Percentiles rank a stretch among this genome's conserved stretches.
Evolutionary conservation across 2,797 vertebrate genomes (phyloP).

Genomic region (Ctenopoma kingsleyae): DNA sequence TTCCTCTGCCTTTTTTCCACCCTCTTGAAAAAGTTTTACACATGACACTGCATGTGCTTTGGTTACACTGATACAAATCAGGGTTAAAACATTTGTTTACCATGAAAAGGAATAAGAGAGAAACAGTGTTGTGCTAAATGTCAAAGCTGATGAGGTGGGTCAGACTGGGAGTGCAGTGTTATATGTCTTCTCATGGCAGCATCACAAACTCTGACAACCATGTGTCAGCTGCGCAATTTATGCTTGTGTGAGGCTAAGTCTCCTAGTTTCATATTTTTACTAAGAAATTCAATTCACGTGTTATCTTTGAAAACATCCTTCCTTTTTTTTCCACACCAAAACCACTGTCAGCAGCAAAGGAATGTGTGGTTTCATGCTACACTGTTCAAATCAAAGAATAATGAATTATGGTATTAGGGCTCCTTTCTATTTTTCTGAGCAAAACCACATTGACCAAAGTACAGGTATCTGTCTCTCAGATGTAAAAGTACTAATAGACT

Average conservation of each 20-base stretch:
- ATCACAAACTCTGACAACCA: constrained; percentile 70
- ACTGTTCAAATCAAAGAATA: constrained; percentile 53
- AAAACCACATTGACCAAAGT: constrained; percentile 43
- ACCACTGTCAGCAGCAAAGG: constrained; percentile 41
- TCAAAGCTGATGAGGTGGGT: constrained; percentile 84
- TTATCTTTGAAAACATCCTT: constrained; percentile 70
- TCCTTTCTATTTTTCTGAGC: constrained; percentile 45
- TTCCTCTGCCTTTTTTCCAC: background rate
- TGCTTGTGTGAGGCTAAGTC: constrained; percentile 55
- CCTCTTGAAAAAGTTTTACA: constrained; percentile 46
- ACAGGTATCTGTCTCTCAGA: constrained; percentile 14
- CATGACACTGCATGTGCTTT: constrained; percentile 53
- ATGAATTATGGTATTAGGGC: constrained; percentile 50
- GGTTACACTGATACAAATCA: constrained; percentile 77
- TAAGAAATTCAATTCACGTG: constrained; percentile 71
- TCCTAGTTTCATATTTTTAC: constrained; percentile 56
- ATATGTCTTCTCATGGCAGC: constrained; percentile 65
- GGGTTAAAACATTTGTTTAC: constrained; percentile 77
- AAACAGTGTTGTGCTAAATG: constrained; percentile 74
- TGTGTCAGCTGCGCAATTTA: constrained; percentile 60
- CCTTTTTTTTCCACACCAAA: constrained; percentile 29
- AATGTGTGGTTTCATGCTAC: constrained; percentile 48
- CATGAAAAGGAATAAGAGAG: constrained; percentile 39
- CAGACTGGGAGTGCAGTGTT: constrained; percentile 71
- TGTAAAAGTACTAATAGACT: constrained; percentile 29